Evolutionary conservation across 2,113 vertebrate genomes (phyloP), one percentile per base, ranked within the genome.

Genomic region (Pseudorhombus dupliciocellatus): DNA sequence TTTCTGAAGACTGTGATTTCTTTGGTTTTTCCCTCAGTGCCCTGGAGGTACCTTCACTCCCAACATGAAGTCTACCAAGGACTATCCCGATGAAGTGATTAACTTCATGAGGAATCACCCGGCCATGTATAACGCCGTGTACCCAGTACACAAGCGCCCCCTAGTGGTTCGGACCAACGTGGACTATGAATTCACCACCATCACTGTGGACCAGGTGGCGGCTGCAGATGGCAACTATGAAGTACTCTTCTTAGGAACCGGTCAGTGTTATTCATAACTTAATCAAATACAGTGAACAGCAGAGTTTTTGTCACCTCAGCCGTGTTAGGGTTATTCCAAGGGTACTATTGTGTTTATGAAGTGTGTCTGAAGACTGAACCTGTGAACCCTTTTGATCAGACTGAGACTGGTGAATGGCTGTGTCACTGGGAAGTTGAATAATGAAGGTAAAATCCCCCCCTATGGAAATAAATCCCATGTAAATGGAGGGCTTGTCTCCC

Each of bases 61-160:
- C 0, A 98, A 95, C 85, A 97, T 99, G 97, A 98, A 97, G 88
- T 98, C 98, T 0, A 99, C 98, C n/a, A 99, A 99, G 84, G 98
- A 99, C 89, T 99, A 99, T 56, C 98, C 98, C 0, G 98, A 99
- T 2, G 98, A 99, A 59, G 98, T 99, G 74, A 99, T 99, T 86
- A 99, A 97, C 93, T 99, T 99, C 89, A 99, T 99, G 97, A 95
- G 98, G 9, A 89, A 96, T 2, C 98, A 99, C 83, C 96, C 97
- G 0, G 94, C 97, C 87, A 99, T 99, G 98, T 97, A 97, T 93
- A 97, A 98, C 8, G 90, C 96, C 0, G 92, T 99, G 72, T 98
- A 98, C 90, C 98, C 97, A 0, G 91, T 97, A 11, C 97, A 98
- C 91, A 97, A 96, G 90, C 96, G 94, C 91, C 97, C 97, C 2